Evolutionary conservation across 2,888 invertebrate genomes (phyloP).

Genomic region (Thereva nobilitata): DNA sequence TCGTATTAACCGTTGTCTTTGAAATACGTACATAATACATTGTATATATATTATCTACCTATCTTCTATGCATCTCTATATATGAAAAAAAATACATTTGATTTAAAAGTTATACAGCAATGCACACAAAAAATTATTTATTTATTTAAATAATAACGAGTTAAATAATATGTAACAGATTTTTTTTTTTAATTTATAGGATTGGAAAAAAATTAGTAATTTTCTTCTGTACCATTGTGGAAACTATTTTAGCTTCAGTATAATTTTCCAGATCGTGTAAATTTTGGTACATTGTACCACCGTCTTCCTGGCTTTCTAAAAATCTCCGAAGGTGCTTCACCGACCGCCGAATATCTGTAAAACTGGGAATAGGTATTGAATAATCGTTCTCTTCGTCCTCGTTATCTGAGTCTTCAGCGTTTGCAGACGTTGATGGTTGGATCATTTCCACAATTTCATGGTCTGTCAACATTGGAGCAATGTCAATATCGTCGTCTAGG

Average conservation of each 20-base stretch:
- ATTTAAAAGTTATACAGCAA: no score
- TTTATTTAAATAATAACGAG: no score
- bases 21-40: no score
- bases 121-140: no score
- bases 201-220: background rate
- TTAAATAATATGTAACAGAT: no score
- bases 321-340: background rate
- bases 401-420: background rate
- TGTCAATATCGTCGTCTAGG: slow-evolving; percentile 5
- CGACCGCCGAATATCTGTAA: background rate
- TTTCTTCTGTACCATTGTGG: background rate
- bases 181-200: background rate
- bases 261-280: background rate
- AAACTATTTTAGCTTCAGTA: slow-evolving; percentile 4
- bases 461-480: slow-evolving; percentile 6
- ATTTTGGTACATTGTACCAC: background rate
- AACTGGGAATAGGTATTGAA: background rate
- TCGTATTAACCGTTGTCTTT: no score
- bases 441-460: slow-evolving; percentile 13
- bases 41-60: no score
- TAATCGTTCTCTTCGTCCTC: background rate
- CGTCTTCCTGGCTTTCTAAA: slow-evolving; percentile 2
- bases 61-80: no score
- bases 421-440: background rate
- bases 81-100: no score